Percentiles rank a stretch among this genome's conserved stretches.
These are phyloP conservation scores for Limnephilus rhombicus DNA, from an alignment of 2,888 invertebrate species.

Conservation along the genomic window DNA sequence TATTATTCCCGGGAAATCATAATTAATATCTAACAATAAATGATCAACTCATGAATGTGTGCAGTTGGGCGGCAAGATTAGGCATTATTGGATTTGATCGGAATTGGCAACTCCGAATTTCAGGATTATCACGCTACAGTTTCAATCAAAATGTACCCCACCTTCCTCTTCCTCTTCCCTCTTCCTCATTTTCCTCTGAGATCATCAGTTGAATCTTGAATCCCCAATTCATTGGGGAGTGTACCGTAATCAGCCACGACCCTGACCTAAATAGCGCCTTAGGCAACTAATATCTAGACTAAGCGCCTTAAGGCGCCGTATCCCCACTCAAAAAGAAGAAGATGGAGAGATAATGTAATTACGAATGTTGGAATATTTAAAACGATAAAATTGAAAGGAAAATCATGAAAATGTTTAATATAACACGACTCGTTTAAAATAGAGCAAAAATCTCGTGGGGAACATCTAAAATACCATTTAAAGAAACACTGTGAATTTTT, in stretches of 20 bases:
- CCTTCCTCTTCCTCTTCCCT: neutral
- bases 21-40: neutral
- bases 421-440: too few species aligned
- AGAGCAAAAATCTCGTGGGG: too few species aligned
- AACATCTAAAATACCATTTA: too few species aligned
- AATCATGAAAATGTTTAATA: too few species aligned
- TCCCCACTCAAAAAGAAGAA: too few species aligned
- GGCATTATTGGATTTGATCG: neutral
- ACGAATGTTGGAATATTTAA: too few species aligned
- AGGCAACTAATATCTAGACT: neutral
- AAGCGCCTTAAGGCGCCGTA: neutral
- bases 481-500: too few species aligned
- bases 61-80: neutral
- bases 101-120: neutral
- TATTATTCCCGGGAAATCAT: neutral
- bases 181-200: neutral
- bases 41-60: neutral
- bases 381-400: too few species aligned
- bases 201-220: neutral
- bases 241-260: neutral
- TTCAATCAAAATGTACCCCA: neutral
- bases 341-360: too few species aligned
- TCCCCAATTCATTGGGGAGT: neutral
- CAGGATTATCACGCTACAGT: neutral
- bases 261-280: neutral